Conservation (phyloP, 2,113 vertebrate genomes). For the Crocuta crocuta region DNA sequence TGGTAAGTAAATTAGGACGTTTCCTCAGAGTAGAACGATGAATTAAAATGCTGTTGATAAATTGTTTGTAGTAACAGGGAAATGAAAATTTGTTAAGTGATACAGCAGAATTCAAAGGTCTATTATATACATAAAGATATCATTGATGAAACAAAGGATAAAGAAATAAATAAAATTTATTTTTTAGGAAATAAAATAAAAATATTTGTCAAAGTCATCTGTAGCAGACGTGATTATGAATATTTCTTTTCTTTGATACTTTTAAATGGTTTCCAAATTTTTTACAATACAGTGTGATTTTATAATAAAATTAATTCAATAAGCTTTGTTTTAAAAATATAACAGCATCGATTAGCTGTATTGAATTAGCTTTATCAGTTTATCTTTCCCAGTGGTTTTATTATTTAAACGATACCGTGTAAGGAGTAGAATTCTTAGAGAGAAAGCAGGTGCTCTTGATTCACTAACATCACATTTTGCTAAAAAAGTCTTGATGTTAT, state of each 20-base stretch:
- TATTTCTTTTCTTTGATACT: neutral
- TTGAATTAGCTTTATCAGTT: neutral
- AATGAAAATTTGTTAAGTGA: neutral
- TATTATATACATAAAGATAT: neutral
- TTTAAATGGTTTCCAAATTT: neutral
- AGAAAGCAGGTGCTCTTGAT: neutral
- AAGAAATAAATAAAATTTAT: neutral
- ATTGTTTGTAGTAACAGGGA: neutral
- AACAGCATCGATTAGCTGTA: neutral
- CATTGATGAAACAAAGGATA: neutral
- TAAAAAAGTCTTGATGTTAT: neutral
- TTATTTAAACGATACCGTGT: neutral
- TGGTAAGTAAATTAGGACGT: neutral
- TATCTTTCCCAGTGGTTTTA: neutral
- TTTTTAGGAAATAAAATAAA: no score
- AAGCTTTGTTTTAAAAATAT: neutral
- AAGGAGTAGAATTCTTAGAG: neutral
- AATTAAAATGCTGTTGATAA: neutral
- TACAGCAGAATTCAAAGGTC: neutral
- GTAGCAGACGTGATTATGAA: neutral
- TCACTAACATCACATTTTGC: neutral
- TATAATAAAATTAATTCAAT: conserved; percentile 28
- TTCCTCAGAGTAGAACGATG: neutral
- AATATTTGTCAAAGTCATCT: neutral
- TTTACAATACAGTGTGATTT: neutral